phyloP scores from a whole-genome alignment of 2,797 vertebrate genomes.

The Myiotriccus ornatus region DNA sequence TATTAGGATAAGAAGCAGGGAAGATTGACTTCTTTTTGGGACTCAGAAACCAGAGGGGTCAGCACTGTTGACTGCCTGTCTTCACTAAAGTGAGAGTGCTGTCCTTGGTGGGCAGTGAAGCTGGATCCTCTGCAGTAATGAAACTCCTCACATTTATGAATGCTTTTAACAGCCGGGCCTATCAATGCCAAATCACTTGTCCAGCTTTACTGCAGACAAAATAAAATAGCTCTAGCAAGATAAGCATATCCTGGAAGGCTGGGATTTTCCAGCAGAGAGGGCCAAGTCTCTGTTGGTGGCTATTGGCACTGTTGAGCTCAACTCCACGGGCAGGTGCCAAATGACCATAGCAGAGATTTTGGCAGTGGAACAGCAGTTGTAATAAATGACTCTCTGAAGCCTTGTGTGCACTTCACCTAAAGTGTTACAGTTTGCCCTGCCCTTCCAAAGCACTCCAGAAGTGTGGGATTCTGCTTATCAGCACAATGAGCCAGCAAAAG shows the following conservation, averaged over 20 bases:
- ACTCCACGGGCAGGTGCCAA: constrained; percentile 15
- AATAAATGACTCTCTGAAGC: neutral
- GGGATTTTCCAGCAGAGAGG: constrained; percentile 44
- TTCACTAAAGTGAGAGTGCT: neutral
- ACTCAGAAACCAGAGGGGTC: neutral
- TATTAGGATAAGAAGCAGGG: neutral
- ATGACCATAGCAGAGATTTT: constrained; percentile 46
- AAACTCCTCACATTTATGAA: neutral
- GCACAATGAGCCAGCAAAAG: neutral
- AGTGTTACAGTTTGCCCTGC: neutral
- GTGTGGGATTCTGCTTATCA: neutral
- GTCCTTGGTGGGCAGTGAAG: fast-evolving
- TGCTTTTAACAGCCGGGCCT: neutral
- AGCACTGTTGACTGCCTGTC: neutral
- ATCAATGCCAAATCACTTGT: constrained; percentile 29
- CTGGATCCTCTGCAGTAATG: neutral
- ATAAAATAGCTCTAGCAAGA: constrained; percentile 49
- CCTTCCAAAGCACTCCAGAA: neutral
- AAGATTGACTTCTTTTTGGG: neutral
- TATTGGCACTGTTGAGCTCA: neutral
- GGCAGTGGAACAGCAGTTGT: neutral
- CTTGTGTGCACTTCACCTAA: neutral
- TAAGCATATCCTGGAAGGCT: neutral
- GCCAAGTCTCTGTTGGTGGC: constrained; percentile 59
- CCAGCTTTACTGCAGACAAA: constrained; percentile 46